Base-by-base conservation (phyloP, 2,888 invertebrate species). In the Amphiduros pacificus region DNA sequence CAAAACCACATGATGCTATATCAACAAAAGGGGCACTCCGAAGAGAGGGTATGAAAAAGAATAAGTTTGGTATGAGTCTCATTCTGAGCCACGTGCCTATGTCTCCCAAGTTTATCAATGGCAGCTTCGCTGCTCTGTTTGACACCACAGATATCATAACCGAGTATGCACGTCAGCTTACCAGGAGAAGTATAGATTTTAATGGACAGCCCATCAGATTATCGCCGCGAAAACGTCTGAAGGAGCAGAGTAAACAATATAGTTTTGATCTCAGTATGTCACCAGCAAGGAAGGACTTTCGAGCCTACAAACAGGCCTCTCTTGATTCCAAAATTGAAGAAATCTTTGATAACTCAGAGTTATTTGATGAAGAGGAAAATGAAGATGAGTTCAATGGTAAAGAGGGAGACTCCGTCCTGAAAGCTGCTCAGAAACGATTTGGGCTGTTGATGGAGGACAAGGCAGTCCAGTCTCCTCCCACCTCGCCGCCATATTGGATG, bases 31-130 rank as follows among this genome's bases (percentile, higher is more conserved):
- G 60, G 2, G n/a, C 28, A 29, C 22, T 24, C 29, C 32, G 59
- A 17, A n/a, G 66, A 11, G 60, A 66, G 41, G 65, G 66, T 29
- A 58, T 74, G 53, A 71, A 72, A 57, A 64, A 69, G 44, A 73
- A 74, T 53, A 79, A 92, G 40, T 97, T 95, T 75, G 96, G 96
- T 40, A 93, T 96, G 51, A 95, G 95, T 76, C 87, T 97, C 1
- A 87, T 97, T 27, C 85, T 97, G 54, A 92, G 95, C 55, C 97
- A 97, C 83, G 93, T 93, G 1, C 96, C 96, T 0, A 92, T 93
- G 90, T 94, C 94, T 4, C 97, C 97, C 0, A 97, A 96, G 85
- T 91, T 97, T 55, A 93, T 82, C 58, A 82, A 82, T 65, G 81
- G 82, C 14, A 81, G 80, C 61, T 82, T 80, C 60, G 82, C 80